phyloP scores from a whole-genome alignment of 2,797 vertebrate genomes.

The Hippoglossus hippoglossus region DNA sequence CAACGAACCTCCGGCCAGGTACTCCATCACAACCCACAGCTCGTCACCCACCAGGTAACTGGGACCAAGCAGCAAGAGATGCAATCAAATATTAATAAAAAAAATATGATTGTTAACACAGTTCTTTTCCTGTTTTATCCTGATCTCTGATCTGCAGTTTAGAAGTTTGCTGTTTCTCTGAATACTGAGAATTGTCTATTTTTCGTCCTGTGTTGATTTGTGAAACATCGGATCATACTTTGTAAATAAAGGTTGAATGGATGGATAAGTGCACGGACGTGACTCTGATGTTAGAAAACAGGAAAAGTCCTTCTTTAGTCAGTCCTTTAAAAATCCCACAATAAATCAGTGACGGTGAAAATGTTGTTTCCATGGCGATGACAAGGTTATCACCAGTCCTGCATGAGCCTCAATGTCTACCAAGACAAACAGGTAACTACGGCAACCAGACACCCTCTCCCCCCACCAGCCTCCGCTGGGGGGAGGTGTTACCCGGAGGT shows the following conservation, averaged over 20 bases:
- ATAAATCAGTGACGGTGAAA: conserved; percentile 31
- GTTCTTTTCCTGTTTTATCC: background rate
- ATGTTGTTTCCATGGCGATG: conserved; percentile 56
- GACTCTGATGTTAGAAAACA: background rate
- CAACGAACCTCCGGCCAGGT: conserved; percentile 95
- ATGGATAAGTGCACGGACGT: background rate
- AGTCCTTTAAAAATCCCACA: background rate
- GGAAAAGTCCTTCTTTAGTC: background rate
- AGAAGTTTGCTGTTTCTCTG: background rate
- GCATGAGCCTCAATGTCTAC: conserved; percentile 12
- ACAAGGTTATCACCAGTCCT: conserved; percentile 18
- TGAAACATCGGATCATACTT: too few species aligned
- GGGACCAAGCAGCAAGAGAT: conserved; percentile 13
- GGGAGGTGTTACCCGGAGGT: background rate
- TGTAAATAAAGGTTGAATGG: background rate
- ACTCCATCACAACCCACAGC: conserved; percentile 99
- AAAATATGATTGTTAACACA: too few species aligned
- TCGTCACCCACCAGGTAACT: conserved; percentile 98
- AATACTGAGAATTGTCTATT: background rate
- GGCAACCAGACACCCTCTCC: conserved; percentile 35
- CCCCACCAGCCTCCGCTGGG: background rate
- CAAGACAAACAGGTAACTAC: conserved; percentile 38
- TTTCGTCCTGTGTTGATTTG: too few species aligned
- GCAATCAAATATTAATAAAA: too few species aligned
- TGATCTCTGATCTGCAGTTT: background rate